Conservation (phyloP, 1,140 invertebrate genomes). For the Cherax quadricarinatus region DNA sequence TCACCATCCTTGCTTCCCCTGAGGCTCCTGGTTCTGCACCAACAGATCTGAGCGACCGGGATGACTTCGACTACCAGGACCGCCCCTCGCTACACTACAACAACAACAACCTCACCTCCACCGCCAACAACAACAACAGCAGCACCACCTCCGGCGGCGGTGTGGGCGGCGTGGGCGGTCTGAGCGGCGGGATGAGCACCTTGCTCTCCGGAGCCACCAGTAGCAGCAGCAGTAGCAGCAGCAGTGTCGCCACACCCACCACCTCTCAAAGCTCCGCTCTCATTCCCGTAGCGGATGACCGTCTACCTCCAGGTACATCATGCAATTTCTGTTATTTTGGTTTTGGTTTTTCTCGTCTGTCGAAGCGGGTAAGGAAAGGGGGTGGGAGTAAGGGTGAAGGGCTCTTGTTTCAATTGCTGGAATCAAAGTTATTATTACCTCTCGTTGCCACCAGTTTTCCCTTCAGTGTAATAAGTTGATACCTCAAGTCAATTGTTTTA, state of each 20-base stretch:
- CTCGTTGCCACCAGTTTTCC: too few relatives aligned
- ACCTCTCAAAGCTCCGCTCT: conserved; percentile 67
- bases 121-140: conserved; percentile 41
- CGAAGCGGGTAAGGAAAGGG: too few relatives aligned
- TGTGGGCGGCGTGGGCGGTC: neutral
- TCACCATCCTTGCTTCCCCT: neutral
- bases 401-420: too few relatives aligned
- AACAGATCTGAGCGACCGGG: conserved; percentile 52
- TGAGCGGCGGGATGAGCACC: conserved; percentile 13
- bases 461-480: too few relatives aligned
- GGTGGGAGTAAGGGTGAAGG: too few relatives aligned
- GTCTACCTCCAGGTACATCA: conserved; percentile 65
- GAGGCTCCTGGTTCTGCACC: too few relatives aligned
- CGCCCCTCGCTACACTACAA: conserved; percentile 57
- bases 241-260: conserved; percentile 64
- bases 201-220: conserved; percentile 52
- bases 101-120: conserved; percentile 52
- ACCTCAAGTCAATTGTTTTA: too few relatives aligned
- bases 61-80: conserved; percentile 64
- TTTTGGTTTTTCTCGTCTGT: too few relatives aligned
- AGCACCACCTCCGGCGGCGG: neutral
- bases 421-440: too few relatives aligned
- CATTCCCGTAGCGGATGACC: conserved; percentile 71
- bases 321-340: too few relatives aligned
- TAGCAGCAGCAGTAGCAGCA: conserved; percentile 71